Evolutionary conservation across 2,113 vertebrate genomes (phyloP).

Genomic region (Daphoenositta chrysoptera): DNA sequence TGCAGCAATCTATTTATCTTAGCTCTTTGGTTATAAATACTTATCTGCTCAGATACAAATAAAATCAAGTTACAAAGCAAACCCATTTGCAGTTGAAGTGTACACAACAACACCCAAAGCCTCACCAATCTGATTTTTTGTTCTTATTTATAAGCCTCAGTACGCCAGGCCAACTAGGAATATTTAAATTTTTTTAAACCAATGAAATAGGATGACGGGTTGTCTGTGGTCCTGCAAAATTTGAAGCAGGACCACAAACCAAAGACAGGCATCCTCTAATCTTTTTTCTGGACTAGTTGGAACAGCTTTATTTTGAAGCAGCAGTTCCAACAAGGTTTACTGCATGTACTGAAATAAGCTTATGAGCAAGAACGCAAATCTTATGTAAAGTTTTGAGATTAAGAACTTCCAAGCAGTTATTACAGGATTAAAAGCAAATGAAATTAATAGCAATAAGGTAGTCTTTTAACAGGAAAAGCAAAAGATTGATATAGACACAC

Average conservation of each 20-base stretch:
- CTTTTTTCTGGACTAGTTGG: not conserved
- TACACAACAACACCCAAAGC: not conserved
- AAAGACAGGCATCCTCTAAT: not conserved
- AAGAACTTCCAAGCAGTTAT: slow-evolving; percentile 7
- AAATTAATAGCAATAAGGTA: slow-evolving; percentile 24
- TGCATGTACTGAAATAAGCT: not conserved
- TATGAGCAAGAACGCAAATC: not conserved
- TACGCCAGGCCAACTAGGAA: rapidly evolving
- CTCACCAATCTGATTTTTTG: not conserved
- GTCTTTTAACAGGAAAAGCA: not conserved
- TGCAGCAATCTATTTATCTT: not conserved
- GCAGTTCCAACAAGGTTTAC: not conserved
- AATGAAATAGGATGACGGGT: not conserved
- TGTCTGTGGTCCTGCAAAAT: not conserved
- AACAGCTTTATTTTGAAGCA: not conserved
- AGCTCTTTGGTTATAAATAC: not conserved
- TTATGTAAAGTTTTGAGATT: not conserved
- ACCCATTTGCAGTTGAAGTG: not conserved
- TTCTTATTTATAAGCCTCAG: slow-evolving; percentile 9
- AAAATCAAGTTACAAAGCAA: not conserved
- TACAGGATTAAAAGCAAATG: not conserved
- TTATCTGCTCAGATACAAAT: not conserved
- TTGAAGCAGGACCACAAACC: not conserved
- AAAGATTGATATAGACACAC: not conserved
- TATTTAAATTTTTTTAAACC: not conserved